Conservation (phyloP, 2,888 invertebrate species). For the Brachyptera risi region DNA sequence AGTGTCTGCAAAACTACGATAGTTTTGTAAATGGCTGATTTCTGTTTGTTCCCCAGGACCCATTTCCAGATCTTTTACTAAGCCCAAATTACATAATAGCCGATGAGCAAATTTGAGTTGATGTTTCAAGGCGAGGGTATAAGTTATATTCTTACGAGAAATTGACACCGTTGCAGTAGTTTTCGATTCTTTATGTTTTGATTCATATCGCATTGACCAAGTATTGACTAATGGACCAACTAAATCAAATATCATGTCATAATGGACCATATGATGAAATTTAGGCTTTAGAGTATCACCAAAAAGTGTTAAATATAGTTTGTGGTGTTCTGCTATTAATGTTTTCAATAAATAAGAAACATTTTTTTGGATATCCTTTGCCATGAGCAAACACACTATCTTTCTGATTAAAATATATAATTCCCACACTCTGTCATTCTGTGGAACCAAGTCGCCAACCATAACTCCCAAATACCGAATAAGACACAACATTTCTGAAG, state of each 20-base stretch:
- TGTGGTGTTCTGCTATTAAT: too few species aligned
- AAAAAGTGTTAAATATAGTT: neutral
- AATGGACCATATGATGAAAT: slow-evolving; percentile 24
- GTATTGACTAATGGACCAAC: slow-evolving; percentile 14
- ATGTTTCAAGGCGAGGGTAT: slow-evolving; percentile 23
- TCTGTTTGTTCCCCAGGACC: too few species aligned
- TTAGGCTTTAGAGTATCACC: slow-evolving; percentile 18
- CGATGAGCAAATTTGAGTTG: slow-evolving; percentile 5
- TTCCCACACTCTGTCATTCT: slow-evolving; percentile 6
- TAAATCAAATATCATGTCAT: slow-evolving; percentile 2
- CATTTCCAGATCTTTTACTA: neutral
- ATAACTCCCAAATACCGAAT: slow-evolving; percentile 17
- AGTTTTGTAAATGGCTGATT: too few species aligned
- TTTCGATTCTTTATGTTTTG: slow-evolving; percentile 19
- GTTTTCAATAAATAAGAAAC: too few species aligned
- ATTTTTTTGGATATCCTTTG: too few species aligned
- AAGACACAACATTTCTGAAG: slow-evolving; percentile 17
- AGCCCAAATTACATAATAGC: neutral
- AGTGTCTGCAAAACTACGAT: too few species aligned
- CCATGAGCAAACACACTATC: too few species aligned
- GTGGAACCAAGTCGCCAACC: slow-evolving; percentile 8
- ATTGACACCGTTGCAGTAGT: slow-evolving; percentile 8
- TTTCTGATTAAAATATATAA: too few species aligned
- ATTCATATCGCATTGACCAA: slow-evolving; percentile 21
- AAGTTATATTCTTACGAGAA: slow-evolving; percentile 19